phyloP scores from a whole-genome alignment of 2,888 invertebrate genomes.

The Neocrepidodera transversa region DNA sequence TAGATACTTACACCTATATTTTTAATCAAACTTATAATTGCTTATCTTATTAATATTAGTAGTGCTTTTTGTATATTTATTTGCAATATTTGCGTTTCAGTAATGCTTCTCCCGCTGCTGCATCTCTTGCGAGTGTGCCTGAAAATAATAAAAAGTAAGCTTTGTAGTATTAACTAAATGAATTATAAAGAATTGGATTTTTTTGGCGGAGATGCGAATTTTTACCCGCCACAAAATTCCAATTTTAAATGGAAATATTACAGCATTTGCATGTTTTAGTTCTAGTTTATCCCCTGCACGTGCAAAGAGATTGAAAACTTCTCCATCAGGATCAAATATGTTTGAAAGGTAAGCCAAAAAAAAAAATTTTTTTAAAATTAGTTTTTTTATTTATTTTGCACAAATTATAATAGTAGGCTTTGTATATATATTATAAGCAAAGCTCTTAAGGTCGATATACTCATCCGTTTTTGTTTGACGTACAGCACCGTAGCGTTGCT shows the following conservation, averaged over 20 bases:
- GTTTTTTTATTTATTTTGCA: no score
- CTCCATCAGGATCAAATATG: background rate
- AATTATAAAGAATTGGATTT: background rate
- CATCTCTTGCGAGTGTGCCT: slow-evolving; percentile 29
- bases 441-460: no score
- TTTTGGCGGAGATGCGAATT: background rate
- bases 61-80: background rate
- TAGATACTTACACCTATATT: no score
- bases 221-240: no score
- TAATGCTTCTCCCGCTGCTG: background rate
- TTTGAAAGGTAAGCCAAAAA: slow-evolving; percentile 2
- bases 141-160: slow-evolving; percentile 47
- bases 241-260: background rate
- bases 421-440: no score
- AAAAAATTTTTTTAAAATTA: background rate
- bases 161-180: slow-evolving; percentile 3
- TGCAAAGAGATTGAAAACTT: background rate
- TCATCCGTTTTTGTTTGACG: no score
- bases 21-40: no score
- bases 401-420: no score
- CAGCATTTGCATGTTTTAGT: slow-evolving; percentile 4
- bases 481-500: no score
- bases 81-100: slow-evolving; percentile 29
- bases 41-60: no score
- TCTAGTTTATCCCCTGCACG: slow-evolving; percentile 8